These are phyloP conservation scores for Agrochola lota DNA, from an alignment of 2,888 invertebrate species.

Conservation along the genomic window DNA sequence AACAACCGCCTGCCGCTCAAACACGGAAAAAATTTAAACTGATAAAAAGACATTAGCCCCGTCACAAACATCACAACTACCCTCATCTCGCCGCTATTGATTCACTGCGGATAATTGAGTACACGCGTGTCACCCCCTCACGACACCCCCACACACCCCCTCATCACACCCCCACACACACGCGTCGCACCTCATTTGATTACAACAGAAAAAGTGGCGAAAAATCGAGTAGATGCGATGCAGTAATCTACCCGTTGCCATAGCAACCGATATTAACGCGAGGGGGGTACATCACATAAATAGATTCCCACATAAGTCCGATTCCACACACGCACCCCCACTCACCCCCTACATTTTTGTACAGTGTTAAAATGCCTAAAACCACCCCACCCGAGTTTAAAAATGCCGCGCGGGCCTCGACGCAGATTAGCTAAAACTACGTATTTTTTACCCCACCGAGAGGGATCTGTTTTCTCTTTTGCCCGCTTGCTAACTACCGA, in stretches of 20 bases:
- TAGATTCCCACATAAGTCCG: slow-evolving; percentile 89
- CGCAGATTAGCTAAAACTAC: slow-evolving; percentile 93
- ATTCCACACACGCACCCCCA: slow-evolving; percentile 85
- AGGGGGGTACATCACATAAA: slow-evolving; percentile 86
- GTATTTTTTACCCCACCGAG: slow-evolving; percentile 91
- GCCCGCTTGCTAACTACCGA: slow-evolving; percentile 86
- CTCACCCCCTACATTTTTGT: slow-evolving; percentile 86
- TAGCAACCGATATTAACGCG: slow-evolving; percentile 89
- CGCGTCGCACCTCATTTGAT: slow-evolving; percentile 90
- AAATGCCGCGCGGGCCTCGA: slow-evolving; percentile 80
- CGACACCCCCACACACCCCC: slow-evolving; percentile 61
- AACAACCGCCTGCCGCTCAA: slow-evolving; percentile 45
- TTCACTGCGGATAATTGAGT: slow-evolving; percentile 91
- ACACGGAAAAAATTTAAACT: slow-evolving; percentile 79
- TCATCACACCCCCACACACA: slow-evolving; percentile 74
- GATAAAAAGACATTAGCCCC: slow-evolving; percentile 83
- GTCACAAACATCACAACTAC: slow-evolving; percentile 87
- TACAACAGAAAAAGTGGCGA: slow-evolving; percentile 90
- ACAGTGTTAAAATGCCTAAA: slow-evolving; percentile 90
- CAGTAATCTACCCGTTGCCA: slow-evolving; percentile 89
- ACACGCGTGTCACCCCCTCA: slow-evolving; percentile 87
- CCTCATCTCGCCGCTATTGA: slow-evolving; percentile 90
- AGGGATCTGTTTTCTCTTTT: slow-evolving; percentile 70
- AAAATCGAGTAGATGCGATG: slow-evolving; percentile 89
- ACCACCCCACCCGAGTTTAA: slow-evolving; percentile 84